Evolutionary conservation across 1,140 invertebrate species (phyloP).

Genomic region (Arion vulgaris): DNA sequence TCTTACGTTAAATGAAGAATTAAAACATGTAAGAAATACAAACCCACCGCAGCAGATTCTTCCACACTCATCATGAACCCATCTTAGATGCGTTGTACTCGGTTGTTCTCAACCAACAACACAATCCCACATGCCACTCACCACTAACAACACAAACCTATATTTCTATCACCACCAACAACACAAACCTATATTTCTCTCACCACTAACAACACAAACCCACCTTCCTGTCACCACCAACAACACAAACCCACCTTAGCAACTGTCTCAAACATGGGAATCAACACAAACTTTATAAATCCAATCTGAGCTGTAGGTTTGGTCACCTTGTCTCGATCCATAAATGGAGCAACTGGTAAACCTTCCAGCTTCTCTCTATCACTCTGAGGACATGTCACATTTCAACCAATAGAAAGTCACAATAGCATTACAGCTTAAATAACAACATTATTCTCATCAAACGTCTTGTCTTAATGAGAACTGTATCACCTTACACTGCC

Average conservation of each 20-base stretch:
- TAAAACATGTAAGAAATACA: too few relatives aligned
- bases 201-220: neutral
- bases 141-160: neutral
- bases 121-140: neutral
- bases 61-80: neutral
- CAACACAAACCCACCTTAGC: conserved; percentile 36
- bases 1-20: too few relatives aligned
- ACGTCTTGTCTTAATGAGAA: too few relatives aligned
- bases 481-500: too few relatives aligned
- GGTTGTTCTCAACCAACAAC: neutral
- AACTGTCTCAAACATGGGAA: conserved; percentile 71
- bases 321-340: conserved; percentile 74
- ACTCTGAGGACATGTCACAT: conserved; percentile 56
- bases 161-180: neutral
- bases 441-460: too few relatives aligned
- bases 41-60: too few relatives aligned
- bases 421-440: too few relatives aligned
- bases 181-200: neutral
- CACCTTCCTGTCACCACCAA: neutral
- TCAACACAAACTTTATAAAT: conserved; percentile 74
- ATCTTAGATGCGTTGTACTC: too few relatives aligned
- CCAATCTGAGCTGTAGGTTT: conserved; percentile 73
- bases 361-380: conserved; percentile 72
- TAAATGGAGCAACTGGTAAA: conserved; percentile 73
- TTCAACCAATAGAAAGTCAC: too few relatives aligned